Percentiles rank a stretch among this genome's conserved stretches.
phyloP scores from a whole-genome alignment of 2,113 vertebrate genomes.

The Grallaria varia region DNA sequence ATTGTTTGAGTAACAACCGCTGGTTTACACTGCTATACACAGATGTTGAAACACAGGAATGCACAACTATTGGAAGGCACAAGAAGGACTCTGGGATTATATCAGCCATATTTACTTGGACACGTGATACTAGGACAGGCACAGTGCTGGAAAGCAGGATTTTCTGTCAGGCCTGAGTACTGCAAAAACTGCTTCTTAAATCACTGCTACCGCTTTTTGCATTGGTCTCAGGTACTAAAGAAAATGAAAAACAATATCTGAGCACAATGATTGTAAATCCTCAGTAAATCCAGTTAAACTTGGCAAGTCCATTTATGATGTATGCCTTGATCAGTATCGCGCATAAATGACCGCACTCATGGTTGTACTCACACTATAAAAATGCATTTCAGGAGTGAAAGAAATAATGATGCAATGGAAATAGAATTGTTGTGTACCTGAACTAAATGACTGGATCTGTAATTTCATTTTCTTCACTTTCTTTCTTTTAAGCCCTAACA shows the following conservation, averaged over 20 bases:
- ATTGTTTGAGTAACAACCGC: not conserved
- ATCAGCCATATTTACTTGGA: not conserved
- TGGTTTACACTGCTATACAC: not conserved
- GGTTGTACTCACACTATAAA: not conserved
- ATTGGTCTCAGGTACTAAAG: not conserved
- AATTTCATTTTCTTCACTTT: not conserved
- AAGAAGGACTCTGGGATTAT: not conserved
- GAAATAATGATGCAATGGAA: not conserved
- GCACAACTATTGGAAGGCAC: not conserved
- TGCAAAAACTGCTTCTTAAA: not conserved
- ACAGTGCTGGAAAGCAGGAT: not conserved
- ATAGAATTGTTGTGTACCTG: not conserved
- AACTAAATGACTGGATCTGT: not conserved
- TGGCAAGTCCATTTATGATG: not conserved
- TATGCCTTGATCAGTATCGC: not conserved
- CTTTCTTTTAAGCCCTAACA: not conserved
- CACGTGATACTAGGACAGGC: not conserved
- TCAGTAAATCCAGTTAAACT: not conserved
- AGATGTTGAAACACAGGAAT: not conserved
- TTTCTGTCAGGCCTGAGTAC: not conserved
- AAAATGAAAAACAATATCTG: not conserved
- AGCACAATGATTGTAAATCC: not conserved
- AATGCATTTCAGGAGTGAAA: not conserved
- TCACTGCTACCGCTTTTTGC: not conserved
- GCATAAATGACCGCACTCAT: fast-evolving